A percentile compares a stretch with the other conserved stretches of the same genome.
Conservation (phyloP, 2,113 vertebrate genomes). For the Ia io region DNA sequence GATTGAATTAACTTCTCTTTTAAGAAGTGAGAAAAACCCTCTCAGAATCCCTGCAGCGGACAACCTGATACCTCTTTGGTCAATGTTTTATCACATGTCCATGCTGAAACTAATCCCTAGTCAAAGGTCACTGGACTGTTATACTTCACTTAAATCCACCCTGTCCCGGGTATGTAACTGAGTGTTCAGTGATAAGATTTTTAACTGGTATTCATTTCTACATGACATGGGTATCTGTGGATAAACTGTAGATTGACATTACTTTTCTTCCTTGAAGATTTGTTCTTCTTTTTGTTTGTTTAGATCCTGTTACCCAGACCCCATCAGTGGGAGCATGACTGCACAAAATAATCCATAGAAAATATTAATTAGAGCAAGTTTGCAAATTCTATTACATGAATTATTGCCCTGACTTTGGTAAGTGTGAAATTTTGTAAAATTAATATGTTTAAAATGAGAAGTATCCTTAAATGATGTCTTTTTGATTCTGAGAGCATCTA, state of each 20-base stretch:
- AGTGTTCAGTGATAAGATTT: neutral
- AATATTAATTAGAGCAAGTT: neutral
- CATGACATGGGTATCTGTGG: neutral
- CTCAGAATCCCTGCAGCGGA: neutral
- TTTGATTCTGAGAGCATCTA: neutral
- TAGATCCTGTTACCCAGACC: neutral
- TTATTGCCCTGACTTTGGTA: neutral
- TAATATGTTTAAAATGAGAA: slow-evolving; percentile 10
- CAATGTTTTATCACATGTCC: neutral
- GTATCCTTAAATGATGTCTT: neutral
- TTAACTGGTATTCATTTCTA: neutral
- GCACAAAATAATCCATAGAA: neutral
- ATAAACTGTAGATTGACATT: neutral
- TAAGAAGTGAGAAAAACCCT: neutral
- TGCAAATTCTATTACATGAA: slow-evolving; percentile 3
- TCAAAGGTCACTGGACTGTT: neutral
- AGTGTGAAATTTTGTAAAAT: neutral
- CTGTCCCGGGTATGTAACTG: neutral
- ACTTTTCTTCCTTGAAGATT: neutral
- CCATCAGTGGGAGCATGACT: neutral
- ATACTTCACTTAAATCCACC: neutral
- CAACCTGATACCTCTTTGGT: neutral
- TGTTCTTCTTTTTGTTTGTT: neutral
- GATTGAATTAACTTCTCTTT: neutral
- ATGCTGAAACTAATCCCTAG: neutral